Base-by-base conservation (phyloP, 37 sponge, comb jelly and placozoan genomes). In the Bolinopsis microptera region DNA sequence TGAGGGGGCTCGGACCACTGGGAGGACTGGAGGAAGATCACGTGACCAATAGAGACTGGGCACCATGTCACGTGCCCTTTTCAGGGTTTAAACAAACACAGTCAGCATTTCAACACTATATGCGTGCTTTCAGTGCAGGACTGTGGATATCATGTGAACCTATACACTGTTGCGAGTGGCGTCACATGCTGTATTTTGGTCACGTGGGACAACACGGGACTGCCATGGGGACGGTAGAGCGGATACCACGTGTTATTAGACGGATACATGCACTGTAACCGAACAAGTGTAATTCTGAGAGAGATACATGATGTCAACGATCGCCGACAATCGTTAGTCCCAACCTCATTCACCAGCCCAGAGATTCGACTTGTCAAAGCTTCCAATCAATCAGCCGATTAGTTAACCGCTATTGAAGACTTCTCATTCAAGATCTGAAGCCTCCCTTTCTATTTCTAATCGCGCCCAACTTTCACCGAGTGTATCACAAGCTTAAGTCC, bases 51-150 rank as follows among this genome's bases (percentile, higher is more conserved):
- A 13, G 61, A 48, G 61, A 48, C 61, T 5, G 13, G 13, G 61
- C 9, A 48, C 13, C 74, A 2, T 28, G 36, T 77, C 80, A 77
- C 80, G 80, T 77, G 80, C 3, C 25, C 74, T 28, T 2, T 2
- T 72, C 25, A n/a, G 80, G 35, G 37, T 27, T 77, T 77, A 77
- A 77, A 77, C 80, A 77, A 77, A 77, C 80, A 77, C 80, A 32
- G 80, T 35, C 80, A 32, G 80, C 80, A 77, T 77, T 77, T 77
- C 80, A 77, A 77, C 80, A 32, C 35, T 32, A 32, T 32, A 36
- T 32, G 32, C 36, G 80, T 77, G 80, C 80, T 48, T 48, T 18
- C 13, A 48, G 61, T 13, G 61, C 61, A 13, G 9, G 61, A 48
- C 61, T 13, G 9, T 48, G 61, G 61, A 5, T 13, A 13, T 48